phyloP scores from a whole-genome alignment of 1,140 invertebrate species.

The Zaprionus tsacasi region DNA sequence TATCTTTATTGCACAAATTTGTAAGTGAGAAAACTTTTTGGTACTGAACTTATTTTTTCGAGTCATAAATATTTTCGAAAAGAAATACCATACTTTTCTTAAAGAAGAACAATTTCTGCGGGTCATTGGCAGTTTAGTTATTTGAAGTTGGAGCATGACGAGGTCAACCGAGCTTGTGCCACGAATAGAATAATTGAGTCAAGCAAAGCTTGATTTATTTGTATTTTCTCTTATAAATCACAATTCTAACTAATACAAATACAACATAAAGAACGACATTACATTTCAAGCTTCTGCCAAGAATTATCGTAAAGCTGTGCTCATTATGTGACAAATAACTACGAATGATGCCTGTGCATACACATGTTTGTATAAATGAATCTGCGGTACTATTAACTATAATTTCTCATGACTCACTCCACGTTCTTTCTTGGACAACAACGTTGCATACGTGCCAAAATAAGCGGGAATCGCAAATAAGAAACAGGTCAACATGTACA shows the following conservation, averaged over 20 bases:
- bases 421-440: neutral
- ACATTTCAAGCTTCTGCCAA: neutral
- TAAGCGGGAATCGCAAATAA: constrained; percentile 32
- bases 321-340: constrained; percentile 21
- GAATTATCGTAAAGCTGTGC: constrained; percentile 18
- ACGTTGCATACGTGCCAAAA: constrained; percentile 42
- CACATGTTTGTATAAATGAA: neutral
- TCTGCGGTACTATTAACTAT: constrained; percentile 29
- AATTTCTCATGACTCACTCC: constrained; percentile 43
- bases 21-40: neutral
- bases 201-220: constrained; percentile 23
- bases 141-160: constrained; percentile 37
- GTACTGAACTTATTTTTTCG: neutral
- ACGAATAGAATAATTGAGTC: constrained; percentile 7
- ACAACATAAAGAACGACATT: constrained; percentile 9
- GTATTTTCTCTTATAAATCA: constrained; percentile 17
- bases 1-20: too few relatives aligned
- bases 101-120: neutral
- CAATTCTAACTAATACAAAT: neutral
- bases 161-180: constrained; percentile 7
- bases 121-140: constrained; percentile 9
- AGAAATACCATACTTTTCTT: neutral
- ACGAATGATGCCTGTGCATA: neutral
- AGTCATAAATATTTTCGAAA: neutral
- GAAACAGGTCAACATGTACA: constrained; percentile 36